Base-by-base conservation (phyloP, 2,888 invertebrate species). In the Hartigia nigra region DNA sequence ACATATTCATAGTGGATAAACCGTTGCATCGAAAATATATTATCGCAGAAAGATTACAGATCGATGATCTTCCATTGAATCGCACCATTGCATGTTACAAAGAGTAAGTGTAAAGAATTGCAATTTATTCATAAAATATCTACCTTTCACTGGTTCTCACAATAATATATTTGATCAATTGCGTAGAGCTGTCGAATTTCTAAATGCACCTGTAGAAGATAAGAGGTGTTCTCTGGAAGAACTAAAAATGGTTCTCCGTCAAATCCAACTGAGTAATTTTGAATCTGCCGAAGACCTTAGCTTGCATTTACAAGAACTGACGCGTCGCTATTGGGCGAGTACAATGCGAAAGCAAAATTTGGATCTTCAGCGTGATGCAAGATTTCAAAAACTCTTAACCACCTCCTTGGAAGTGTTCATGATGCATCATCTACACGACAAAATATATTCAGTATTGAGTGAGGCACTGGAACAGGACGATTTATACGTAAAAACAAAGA, bases 391-490 rank as follows among this genome's bases (percentile, higher is more conserved):
- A 31, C 80, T 86, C 23, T 78, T 88, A 3, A 88, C 86, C 74
- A 81, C 84, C 9, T 84, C 88, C 0, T 75, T 88, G 0, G 88
- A 88, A 76, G 86, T 88, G 34, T 88, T 88, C 55, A 86, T 88
- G 23, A 88, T 89, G 86, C 87, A 88, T 74, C 81, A 82, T 74
- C 69, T 92, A 36, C 92, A 92, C 82, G 90, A 92, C 31, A 82
- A 85, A 12, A 83, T 92, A 34, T 90, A 92, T 81, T 84, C 88
- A 0, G 78, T 89, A n/a, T 82, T 92, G 37, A 88, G 88, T 79
- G 82, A 86, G 12, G 78, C 86, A 12, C 87, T 89, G 75, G 80
- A 84, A 3, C 83, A 86, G 32, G 89, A 92, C 31, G 92, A 92
- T 85, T 69, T 84, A 9, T 81, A 79, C 23, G 83, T 92, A 3